phyloP scores from a whole-genome alignment of 2,113 vertebrate genomes.

The Halichoeres trimaculatus region DNA sequence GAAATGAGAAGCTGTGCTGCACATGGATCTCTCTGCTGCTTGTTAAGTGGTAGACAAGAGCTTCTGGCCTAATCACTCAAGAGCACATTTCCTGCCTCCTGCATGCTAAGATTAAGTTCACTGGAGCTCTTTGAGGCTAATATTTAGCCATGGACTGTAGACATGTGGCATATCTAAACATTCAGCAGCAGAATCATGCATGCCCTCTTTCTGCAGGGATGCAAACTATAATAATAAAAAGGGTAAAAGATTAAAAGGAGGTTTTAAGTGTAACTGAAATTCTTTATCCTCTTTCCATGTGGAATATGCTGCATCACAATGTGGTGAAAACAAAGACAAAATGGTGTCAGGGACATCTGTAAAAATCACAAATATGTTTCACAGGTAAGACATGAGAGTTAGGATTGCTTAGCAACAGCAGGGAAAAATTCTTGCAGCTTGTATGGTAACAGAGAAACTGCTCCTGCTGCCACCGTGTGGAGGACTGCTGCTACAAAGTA shows the following conservation, averaged over 20 bases:
- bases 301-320: slow-evolving; percentile 32
- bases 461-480: slow-evolving; percentile 78
- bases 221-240: not conserved
- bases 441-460: slow-evolving; percentile 50
- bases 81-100: slow-evolving; percentile 77
- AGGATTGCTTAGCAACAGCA: slow-evolving; percentile 83
- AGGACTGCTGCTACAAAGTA: slow-evolving; percentile 7
- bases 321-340: slow-evolving; percentile 73
- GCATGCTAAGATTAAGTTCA: slow-evolving; percentile 62
- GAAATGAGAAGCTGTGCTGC: slow-evolving; percentile 32
- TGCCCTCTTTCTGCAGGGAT: not conserved
- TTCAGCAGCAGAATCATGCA: slow-evolving; percentile 1
- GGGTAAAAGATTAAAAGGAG: not conserved
- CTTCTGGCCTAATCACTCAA: slow-evolving; percentile 73
- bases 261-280: not conserved
- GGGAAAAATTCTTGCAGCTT: slow-evolving; percentile 58
- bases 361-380: slow-evolving; percentile 75
- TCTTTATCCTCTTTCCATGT: not conserved
- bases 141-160: slow-evolving; percentile 55
- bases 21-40: slow-evolving; percentile 50
- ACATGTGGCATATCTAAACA: not conserved
- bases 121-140: slow-evolving; percentile 59
- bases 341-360: slow-evolving; percentile 75
- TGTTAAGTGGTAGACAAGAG: slow-evolving; percentile 65
- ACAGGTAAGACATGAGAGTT: slow-evolving; percentile 71